phyloP scores from a whole-genome alignment of 2,113 vertebrate species.

The Percopsis transmontana region DNA sequence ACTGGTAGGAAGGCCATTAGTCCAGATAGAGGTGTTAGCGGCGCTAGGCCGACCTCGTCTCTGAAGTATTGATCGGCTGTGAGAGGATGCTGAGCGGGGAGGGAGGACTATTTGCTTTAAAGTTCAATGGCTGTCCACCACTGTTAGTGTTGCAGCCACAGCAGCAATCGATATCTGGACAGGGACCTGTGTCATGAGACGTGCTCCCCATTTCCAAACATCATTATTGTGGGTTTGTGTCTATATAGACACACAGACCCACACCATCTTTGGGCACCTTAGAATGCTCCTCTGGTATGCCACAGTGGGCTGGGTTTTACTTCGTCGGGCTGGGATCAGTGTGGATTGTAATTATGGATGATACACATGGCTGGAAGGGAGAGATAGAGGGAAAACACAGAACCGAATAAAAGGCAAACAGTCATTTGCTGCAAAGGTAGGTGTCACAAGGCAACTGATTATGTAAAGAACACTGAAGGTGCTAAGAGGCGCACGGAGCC shows the following conservation, averaged over 20 bases:
- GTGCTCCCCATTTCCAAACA: slow-evolving; percentile 79
- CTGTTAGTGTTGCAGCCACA: slow-evolving; percentile 73
- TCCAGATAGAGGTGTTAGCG: slow-evolving; percentile 71
- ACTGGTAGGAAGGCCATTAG: slow-evolving; percentile 58
- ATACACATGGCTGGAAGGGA: slow-evolving; percentile 71
- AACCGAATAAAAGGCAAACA: slow-evolving; percentile 72
- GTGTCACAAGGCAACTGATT: slow-evolving; percentile 77
- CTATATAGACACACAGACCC: slow-evolving; percentile 39
- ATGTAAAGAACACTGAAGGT: slow-evolving; percentile 69
- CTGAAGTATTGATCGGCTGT: slow-evolving; percentile 64
- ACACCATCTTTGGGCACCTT: too few relatives aligned
- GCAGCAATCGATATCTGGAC: slow-evolving; percentile 73
- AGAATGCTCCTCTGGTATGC: too few relatives aligned
- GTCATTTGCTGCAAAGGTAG: slow-evolving; percentile 73
- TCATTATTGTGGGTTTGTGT: slow-evolving; percentile 73
- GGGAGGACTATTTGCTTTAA: slow-evolving; percentile 79
- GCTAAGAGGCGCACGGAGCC: slow-evolving; percentile 53
- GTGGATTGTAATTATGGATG: slow-evolving; percentile 75
- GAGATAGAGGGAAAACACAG: slow-evolving; percentile 72
- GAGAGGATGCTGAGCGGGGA: slow-evolving; percentile 71
- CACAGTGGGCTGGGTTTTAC: slow-evolving; percentile 64
- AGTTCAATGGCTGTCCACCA: slow-evolving; percentile 76
- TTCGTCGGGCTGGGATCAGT: slow-evolving; percentile 65
- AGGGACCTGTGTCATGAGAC: slow-evolving; percentile 74
- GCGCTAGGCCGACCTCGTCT: slow-evolving; percentile 48